Conservation (phyloP, 2,888 invertebrate genomes). For the Acrobasis suavella region DNA sequence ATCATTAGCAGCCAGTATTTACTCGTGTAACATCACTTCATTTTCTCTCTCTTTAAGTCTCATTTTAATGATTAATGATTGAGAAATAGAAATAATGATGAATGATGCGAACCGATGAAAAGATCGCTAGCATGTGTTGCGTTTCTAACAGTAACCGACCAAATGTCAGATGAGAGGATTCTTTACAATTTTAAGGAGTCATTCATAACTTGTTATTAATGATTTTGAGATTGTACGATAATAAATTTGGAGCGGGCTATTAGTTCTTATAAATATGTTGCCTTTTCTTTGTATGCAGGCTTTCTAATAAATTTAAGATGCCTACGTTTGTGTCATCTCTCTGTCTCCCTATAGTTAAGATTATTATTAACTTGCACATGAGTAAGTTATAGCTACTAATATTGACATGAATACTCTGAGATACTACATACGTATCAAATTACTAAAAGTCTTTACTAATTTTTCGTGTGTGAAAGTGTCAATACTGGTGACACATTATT, state of each 20-base stretch:
- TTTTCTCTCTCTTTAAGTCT: constrained; percentile 81
- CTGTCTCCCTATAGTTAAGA: neutral
- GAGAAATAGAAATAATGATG: constrained; percentile 64
- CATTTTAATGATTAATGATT: constrained; percentile 77
- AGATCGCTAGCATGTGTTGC: constrained; percentile 67
- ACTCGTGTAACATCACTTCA: constrained; percentile 72
- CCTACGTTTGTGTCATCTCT: neutral
- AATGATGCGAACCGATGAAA: constrained; percentile 73
- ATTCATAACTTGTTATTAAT: constrained; percentile 74
- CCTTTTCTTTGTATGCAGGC: constrained; percentile 4
- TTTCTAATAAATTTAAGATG: constrained; percentile 8
- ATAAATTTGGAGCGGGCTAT: constrained; percentile 50
- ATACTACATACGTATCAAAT: too few species aligned
- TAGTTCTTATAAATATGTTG: constrained; percentile 29
- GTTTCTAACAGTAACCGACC: constrained; percentile 46
- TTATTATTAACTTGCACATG: too few species aligned
- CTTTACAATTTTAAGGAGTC: constrained; percentile 73
- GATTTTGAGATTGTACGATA: constrained; percentile 54
- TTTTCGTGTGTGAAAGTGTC: too few species aligned
- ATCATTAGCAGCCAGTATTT: constrained; percentile 74
- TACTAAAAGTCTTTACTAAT: too few species aligned
- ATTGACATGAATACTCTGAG: too few species aligned
- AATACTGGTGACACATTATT: too few species aligned
- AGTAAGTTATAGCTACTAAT: too few species aligned
- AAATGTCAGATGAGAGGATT: constrained; percentile 65